Base-by-base conservation (phyloP, 2,113 vertebrate species). In the Chascanopsetta lugubris region DNA sequence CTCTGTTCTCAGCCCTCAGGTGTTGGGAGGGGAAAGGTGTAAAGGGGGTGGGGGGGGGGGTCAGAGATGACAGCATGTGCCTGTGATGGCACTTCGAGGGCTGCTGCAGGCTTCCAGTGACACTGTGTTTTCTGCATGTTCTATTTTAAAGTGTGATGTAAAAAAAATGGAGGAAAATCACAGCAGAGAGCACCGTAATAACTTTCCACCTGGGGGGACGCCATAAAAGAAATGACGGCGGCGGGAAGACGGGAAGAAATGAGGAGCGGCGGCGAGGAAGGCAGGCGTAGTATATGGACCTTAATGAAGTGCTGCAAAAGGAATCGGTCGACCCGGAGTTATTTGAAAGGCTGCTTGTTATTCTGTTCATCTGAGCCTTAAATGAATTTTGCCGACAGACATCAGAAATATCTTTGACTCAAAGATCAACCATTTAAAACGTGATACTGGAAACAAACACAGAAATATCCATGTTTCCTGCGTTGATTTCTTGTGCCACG, bases 151-250 rank as follows among this genome's bases (percentile, higher is more conserved):
- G 10, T 10, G 4, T 13, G 6, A 55, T 24, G 50, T 53, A n/a
- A 42, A 42, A 27, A 75, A 68, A 61, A 42, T 43, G 6, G 74
- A 50, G 47, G 66, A 76, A 83, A 76, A 79, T 84, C 62, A 69
- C 66, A 75, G 58, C 47, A 73, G 56, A 82, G 66, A 72, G 62
- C 58, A 25, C 45, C 2, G 17, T 58, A 82, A 83, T 73, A 55
- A 80, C 46, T 77, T 70, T 27, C 38, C 42, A 73, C 66, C 62
- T 72, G 54, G 61, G 61, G 68, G 26, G 24, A 56, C 3, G 40
- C 24, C 43, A 60, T 43, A 70, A 61, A 76, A 49, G 45, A 46
- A 74, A 68, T n/a, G 8, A 63, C 30, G 68, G 58, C 57, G 32
- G 24, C 64, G 32, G 12, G 32, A 46, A 55, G 59, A 56, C n/a